phyloP scores from a whole-genome alignment of 2,888 invertebrate species.

The Hyalella azteca region DNA sequence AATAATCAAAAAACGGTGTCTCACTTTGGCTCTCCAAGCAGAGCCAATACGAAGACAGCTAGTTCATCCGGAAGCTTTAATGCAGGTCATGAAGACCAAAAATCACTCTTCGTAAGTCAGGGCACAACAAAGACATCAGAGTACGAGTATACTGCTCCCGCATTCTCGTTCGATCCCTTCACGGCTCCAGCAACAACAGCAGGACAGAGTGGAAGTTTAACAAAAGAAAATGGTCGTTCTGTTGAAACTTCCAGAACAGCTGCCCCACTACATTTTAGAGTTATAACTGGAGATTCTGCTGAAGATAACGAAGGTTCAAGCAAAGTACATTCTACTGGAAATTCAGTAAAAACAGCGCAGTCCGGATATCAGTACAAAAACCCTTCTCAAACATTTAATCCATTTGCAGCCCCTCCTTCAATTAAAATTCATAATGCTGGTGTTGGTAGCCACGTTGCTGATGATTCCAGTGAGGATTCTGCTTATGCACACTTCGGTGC shows the following conservation, averaged over 20 bases:
- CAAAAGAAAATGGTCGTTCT: too few relatives aligned
- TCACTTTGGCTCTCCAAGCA: not conserved
- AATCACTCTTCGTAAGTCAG: not conserved
- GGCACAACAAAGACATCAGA: not conserved
- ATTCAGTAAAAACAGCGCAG: not conserved
- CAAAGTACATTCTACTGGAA: not conserved
- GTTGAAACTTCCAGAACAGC: not conserved
- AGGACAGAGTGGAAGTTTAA: too few relatives aligned
- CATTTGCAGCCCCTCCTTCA: not conserved
- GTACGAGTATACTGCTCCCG: conserved; percentile 4
- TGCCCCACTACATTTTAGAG: not conserved
- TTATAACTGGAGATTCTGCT: not conserved
- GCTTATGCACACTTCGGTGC: not conserved
- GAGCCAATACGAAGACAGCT: not conserved
- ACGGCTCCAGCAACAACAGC: not conserved
- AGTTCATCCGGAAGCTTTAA: not conserved
- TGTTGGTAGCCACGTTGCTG: not conserved
- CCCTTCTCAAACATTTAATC: conserved; percentile 29
- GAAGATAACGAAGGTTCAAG: not conserved
- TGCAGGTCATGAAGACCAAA: not conserved
- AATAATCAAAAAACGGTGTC: not conserved
- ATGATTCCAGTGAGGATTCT: not conserved
- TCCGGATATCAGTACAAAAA: conserved; percentile 8
- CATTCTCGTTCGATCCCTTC: not conserved
- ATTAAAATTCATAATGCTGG: not conserved